A percentile compares a stretch with the other conserved stretches of the same genome.
phyloP scores from a whole-genome alignment of 2,888 invertebrate genomes.

The Stegophylla sp. region DNA sequence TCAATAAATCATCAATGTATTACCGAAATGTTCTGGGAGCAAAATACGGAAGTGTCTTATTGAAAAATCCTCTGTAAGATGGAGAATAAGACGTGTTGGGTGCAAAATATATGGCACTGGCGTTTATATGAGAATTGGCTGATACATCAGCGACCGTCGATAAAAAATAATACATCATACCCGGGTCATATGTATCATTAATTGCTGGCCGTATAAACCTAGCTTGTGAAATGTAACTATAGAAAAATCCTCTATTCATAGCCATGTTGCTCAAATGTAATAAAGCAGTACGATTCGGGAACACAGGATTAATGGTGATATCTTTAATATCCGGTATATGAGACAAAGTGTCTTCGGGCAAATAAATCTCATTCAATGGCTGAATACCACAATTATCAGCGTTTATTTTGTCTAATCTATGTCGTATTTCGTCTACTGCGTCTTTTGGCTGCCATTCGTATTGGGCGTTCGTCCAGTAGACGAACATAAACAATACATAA shows the following conservation, averaged over 20 bases:
- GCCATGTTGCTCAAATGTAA: constrained; percentile 96
- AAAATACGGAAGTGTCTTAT: constrained; percentile 91
- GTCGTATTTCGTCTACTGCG: constrained; percentile 85
- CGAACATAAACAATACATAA: constrained; percentile 32
- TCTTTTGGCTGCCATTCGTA: constrained; percentile 93
- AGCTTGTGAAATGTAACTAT: constrained; percentile 91
- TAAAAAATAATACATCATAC: constrained; percentile 96
- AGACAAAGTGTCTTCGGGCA: constrained; percentile 84
- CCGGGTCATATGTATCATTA: constrained; percentile 93
- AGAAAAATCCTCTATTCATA: constrained; percentile 92
- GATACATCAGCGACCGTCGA: constrained; percentile 95
- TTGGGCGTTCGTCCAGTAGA: constrained; percentile 67
- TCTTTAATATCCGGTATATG: constrained; percentile 93
- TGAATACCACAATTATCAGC: constrained; percentile 89
- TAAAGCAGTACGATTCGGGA: constrained; percentile 91
- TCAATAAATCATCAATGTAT: not conserved
- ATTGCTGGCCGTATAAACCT: constrained; percentile 88
- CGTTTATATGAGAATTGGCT: constrained; percentile 88
- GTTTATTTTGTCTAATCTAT: constrained; percentile 82
- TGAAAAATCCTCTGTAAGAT: constrained; percentile 93
- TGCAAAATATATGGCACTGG: constrained; percentile 91
- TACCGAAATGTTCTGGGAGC: constrained; percentile 86
- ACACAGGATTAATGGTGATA: constrained; percentile 90
- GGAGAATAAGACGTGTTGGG: constrained; percentile 93
- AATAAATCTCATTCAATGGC: constrained; percentile 81